These are phyloP conservation scores for Aricia artaxerxes DNA, from an alignment of 2,888 invertebrate species.

Conservation along the genomic window DNA sequence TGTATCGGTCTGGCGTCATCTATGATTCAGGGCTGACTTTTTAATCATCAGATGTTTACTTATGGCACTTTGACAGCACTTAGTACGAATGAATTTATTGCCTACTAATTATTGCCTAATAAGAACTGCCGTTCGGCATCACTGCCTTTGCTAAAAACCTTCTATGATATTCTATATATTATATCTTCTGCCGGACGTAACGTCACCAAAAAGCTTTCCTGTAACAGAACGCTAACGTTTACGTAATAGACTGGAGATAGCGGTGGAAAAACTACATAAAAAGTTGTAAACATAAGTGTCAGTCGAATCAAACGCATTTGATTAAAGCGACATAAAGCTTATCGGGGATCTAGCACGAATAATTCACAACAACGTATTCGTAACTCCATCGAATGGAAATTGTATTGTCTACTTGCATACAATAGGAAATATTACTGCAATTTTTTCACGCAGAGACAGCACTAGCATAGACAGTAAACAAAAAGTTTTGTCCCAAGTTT, in stretches of 20 bases:
- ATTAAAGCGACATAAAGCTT: slow-evolving; percentile 71
- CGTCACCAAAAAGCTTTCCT: not conserved
- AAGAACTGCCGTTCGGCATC: not conserved
- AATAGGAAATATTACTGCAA: too few species aligned
- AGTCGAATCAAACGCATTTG: slow-evolving; percentile 56
- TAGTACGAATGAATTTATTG: too few species aligned
- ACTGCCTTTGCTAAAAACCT: not conserved
- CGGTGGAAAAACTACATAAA: slow-evolving; percentile 28
- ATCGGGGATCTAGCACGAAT: slow-evolving; percentile 41
- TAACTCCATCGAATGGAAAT: not conserved
- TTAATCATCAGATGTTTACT: too few species aligned
- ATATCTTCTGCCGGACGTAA: not conserved
- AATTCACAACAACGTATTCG: not conserved
- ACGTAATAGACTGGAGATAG: not conserved
- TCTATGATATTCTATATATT: not conserved
- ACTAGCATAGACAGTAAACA: too few species aligned
- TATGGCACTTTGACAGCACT: too few species aligned
- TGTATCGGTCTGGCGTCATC: not conserved
- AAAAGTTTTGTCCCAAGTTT: too few species aligned
- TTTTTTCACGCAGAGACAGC: too few species aligned
- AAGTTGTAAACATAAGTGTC: slow-evolving; percentile 33
- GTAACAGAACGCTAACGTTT: not conserved
- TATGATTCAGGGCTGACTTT: too few species aligned
- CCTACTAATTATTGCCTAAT: too few species aligned
- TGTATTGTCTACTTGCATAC: too few species aligned